Percentiles rank a stretch among this genome's conserved stretches.
phyloP scores from a whole-genome alignment of 2,113 vertebrate genomes.

The Arenaria interpres region DNA sequence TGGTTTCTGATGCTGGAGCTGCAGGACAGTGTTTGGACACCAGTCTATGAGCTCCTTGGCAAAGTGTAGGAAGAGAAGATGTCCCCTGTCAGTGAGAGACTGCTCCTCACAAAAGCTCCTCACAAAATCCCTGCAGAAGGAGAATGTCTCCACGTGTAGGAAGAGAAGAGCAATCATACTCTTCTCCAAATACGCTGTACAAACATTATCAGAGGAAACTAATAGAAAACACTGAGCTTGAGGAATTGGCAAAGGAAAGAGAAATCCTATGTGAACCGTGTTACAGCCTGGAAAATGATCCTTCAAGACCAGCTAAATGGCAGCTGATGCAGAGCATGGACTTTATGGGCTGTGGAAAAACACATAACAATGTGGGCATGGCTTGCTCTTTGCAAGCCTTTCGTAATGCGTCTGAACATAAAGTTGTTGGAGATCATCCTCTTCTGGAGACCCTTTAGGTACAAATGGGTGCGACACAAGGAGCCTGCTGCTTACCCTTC shows the following conservation, averaged over 20 bases:
- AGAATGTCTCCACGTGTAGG: neutral
- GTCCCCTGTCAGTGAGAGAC: neutral
- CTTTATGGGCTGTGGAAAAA: neutral
- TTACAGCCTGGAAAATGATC: neutral
- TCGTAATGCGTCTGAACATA: neutral
- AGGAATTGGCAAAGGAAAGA: neutral
- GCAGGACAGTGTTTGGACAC: neutral
- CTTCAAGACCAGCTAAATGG: neutral
- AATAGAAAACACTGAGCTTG: neutral
- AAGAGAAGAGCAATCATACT: neutral
- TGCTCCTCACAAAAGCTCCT: neutral
- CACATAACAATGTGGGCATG: accelerated
- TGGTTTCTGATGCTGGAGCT: neutral
- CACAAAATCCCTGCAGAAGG: neutral
- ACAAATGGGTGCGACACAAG: neutral
- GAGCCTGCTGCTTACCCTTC: neutral
- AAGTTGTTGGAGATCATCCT: neutral
- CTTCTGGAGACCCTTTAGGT: neutral
- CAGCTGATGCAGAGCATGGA: neutral
- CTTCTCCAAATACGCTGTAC: neutral
- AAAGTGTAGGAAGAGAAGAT: neutral
- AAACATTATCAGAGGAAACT: neutral
- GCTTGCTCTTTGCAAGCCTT: neutral
- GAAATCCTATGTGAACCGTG: accelerated
- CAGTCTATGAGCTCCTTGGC: neutral